A percentile compares a stretch with the other conserved stretches of the same genome.
These are phyloP conservation scores for Phocides pigmalion DNA, from an alignment of 1,140 invertebrate genomes.

Conservation along the genomic window DNA sequence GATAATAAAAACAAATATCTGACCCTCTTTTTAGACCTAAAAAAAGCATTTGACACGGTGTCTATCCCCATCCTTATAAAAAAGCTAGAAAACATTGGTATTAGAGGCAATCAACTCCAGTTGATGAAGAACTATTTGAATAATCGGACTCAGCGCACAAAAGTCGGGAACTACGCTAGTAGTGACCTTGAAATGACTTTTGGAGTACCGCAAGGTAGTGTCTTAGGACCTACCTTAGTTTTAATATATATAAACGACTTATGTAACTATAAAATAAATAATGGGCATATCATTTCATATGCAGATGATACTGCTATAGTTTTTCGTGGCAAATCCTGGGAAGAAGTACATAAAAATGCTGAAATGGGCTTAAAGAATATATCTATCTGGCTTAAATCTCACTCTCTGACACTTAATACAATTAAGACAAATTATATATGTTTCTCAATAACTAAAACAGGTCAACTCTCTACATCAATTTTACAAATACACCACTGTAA, in stretches of 20 bases:
- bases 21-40: background rate
- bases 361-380: conserved; percentile 17
- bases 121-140: background rate
- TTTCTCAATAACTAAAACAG: conserved; percentile 13
- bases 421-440: conserved; percentile 33
- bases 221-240: too few relatives aligned
- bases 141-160: background rate
- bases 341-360: background rate
- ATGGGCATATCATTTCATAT: too few relatives aligned
- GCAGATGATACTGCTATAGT: too few relatives aligned
- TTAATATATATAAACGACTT: too few relatives aligned
- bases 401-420: conserved; percentile 24
- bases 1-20: background rate
- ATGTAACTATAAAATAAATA: too few relatives aligned
- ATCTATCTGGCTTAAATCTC: background rate
- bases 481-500: conserved; percentile 16
- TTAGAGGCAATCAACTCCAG: background rate
- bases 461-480: background rate
- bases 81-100: background rate
- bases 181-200: background rate
- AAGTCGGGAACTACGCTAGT: background rate
- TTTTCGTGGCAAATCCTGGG: too few relatives aligned
- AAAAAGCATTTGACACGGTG: background rate
- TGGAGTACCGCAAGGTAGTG: background rate
- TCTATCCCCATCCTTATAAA: background rate